These are phyloP conservation scores for Heliconius charithonia DNA, from an alignment of 2,888 invertebrate genomes.

Conservation along the genomic window DNA sequence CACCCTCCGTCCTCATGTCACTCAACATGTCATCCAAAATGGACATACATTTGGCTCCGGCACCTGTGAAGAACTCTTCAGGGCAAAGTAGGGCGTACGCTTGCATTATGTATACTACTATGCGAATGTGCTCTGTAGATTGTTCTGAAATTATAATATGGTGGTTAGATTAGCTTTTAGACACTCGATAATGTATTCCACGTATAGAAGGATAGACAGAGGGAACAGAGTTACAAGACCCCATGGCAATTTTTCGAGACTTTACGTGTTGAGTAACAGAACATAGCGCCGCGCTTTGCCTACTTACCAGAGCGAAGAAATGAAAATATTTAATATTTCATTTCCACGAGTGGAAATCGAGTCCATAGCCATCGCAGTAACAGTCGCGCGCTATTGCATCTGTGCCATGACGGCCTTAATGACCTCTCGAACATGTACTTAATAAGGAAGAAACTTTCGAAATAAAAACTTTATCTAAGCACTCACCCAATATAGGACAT, in stretches of 20 bases:
- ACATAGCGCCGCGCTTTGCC: too few species aligned
- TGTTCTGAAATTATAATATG: constrained; percentile 83
- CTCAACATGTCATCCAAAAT: constrained; percentile 88
- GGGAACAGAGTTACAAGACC: too few species aligned
- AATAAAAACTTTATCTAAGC: not conserved
- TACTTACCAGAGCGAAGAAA: too few species aligned
- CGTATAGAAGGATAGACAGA: too few species aligned
- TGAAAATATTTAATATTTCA: too few species aligned
- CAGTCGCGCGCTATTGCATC: too few species aligned
- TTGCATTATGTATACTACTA: constrained; percentile 91
- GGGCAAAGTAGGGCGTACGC: constrained; percentile 92
- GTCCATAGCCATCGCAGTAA: too few species aligned
- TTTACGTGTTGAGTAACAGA: not conserved
- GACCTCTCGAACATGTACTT: too few species aligned
- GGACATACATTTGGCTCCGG: constrained; percentile 88
- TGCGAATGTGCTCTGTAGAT: constrained; percentile 91
- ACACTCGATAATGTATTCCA: too few species aligned
- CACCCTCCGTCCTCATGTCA: constrained; percentile 86
- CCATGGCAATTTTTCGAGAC: not conserved
- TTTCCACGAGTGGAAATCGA: too few species aligned
- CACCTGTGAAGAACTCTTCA: constrained; percentile 88
- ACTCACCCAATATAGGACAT: constrained; percentile 87
- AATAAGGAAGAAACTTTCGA: too few species aligned
- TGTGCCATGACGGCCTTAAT: too few species aligned
- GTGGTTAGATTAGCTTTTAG: not conserved